Evolutionary conservation across 2,113 vertebrate genomes (phyloP).

Genomic region (Harpagus bidentatus): DNA sequence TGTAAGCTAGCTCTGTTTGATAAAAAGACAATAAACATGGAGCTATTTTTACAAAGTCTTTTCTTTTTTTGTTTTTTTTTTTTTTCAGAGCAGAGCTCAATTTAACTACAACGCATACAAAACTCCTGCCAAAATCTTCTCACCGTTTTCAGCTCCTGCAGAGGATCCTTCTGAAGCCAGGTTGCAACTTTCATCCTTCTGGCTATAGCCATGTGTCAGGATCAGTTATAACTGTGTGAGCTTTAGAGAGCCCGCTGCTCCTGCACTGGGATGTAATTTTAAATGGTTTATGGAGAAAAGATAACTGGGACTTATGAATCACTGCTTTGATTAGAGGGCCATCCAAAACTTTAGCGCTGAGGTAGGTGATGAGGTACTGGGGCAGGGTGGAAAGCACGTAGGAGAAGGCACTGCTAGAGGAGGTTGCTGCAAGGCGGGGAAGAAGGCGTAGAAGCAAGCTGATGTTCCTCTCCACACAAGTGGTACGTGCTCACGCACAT

Average conservation of each 20-base stretch:
- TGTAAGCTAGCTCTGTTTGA: not conserved
- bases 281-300: not conserved
- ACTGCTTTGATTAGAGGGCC: not conserved
- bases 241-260: not conserved
- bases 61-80: not conserved
- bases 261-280: not conserved
- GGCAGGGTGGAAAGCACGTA: fast-evolving
- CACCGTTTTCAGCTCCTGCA: not conserved
- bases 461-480: not conserved
- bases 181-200: not conserved
- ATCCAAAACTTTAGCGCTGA: not conserved
- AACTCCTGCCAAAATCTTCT: not conserved
- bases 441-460: not conserved
- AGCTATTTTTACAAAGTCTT: not conserved
- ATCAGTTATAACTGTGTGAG: not conserved
- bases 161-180: not conserved
- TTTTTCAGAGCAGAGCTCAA: not conserved
- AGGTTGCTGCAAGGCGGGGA: not conserved
- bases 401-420: not conserved
- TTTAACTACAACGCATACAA: not conserved
- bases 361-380: not conserved
- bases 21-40: not conserved
- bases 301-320: not conserved
- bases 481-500: not conserved
- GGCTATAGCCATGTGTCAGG: not conserved